Percentiles rank a stretch among this genome's conserved stretches.
Conservation (phyloP, 2,888 invertebrate genomes). For the Drymonia ruficornis region DNA sequence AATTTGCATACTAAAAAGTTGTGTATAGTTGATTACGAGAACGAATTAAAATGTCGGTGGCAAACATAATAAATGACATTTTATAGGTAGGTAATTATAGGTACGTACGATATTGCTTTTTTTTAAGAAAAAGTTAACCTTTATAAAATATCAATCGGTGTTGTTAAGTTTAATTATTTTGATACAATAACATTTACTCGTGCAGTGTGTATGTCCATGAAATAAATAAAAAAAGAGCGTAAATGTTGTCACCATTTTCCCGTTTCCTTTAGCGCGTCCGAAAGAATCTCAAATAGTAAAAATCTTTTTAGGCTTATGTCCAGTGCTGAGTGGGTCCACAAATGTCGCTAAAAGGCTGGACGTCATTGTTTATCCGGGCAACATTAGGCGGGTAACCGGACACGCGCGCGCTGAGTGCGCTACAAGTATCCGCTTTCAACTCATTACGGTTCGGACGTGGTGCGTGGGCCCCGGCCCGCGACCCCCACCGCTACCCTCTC, state of each 20-base stretch:
- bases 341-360: constrained; percentile 85
- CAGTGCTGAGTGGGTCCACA: constrained; percentile 83
- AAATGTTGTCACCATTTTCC: constrained; percentile 7
- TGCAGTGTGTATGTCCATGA: background rate
- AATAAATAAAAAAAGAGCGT: constrained; percentile 1
- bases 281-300: constrained; percentile 76
- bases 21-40: background rate
- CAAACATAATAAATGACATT: background rate
- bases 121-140: no score
- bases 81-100: no score
- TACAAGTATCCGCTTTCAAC: constrained; percentile 85
- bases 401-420: constrained; percentile 84
- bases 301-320: constrained; percentile 84
- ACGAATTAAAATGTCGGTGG: background rate
- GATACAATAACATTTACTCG: no score
- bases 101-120: no score
- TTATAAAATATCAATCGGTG: no score
- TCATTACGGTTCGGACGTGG: constrained; percentile 84
- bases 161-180: no score
- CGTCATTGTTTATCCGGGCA: constrained; percentile 85
- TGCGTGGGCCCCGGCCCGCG: constrained; percentile 69
- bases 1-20: no score
- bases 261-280: constrained; percentile 56
- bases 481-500: constrained; percentile 47
- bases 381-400: constrained; percentile 85